These are phyloP conservation scores for Heliornis fulica DNA, from an alignment of 2,113 vertebrate genomes.

Conservation along the genomic window DNA sequence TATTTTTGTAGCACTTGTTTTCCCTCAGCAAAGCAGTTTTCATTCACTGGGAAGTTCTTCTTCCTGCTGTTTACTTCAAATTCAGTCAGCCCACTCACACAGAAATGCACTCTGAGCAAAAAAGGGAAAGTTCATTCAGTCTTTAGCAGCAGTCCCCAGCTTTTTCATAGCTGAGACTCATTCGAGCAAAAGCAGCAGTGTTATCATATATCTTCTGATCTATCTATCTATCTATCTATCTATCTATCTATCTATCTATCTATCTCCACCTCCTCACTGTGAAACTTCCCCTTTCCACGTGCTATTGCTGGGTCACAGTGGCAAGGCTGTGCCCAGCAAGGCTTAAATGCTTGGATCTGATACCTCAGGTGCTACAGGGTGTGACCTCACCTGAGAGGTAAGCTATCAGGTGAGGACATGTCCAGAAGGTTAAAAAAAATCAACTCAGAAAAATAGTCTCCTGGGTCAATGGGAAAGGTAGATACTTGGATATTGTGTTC, in stretches of 20 bases:
- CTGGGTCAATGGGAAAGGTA: neutral
- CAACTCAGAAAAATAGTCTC: neutral
- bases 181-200: neutral
- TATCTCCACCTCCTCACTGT: neutral
- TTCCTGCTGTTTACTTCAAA: constrained; percentile 15
- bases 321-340: neutral
- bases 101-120: neutral
- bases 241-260: too few relatives aligned
- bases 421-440: neutral
- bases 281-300: neutral
- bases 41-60: neutral
- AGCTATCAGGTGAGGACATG: rapidly evolving
- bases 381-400: neutral
- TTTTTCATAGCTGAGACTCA: neutral
- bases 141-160: neutral
- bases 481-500: neutral
- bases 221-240: too few relatives aligned
- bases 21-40: neutral
- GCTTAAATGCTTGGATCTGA: neutral
- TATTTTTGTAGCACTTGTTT: neutral
- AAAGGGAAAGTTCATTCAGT: neutral
- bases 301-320: rapidly evolving
- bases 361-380: neutral
- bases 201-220: too few relatives aligned
- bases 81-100: constrained; percentile 3